These are phyloP conservation scores for Encarsia formosa DNA, from an alignment of 2,888 invertebrate genomes.

Conservation along the genomic window DNA sequence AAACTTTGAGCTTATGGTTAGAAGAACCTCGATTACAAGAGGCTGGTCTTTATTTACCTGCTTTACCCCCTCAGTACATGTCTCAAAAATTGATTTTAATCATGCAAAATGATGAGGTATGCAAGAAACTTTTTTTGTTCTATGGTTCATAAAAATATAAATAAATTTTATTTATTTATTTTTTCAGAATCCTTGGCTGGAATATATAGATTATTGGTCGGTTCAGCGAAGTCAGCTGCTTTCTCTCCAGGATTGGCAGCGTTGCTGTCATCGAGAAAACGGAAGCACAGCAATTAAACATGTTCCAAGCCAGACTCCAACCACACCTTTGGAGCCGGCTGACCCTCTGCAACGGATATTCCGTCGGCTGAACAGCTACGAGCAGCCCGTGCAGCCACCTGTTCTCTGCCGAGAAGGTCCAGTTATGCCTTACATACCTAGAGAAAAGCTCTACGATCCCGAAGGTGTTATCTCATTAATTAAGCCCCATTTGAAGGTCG, in stretches of 20 bases:
- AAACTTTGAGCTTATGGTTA: conserved; percentile 69
- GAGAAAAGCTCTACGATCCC: conserved; percentile 49
- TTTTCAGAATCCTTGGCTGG: conserved; percentile 61
- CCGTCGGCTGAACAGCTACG: conserved; percentile 61
- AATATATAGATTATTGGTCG: conserved; percentile 60
- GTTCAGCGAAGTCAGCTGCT: conserved; percentile 56
- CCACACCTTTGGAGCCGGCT: conserved; percentile 34
- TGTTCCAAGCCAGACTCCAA: conserved; percentile 30
- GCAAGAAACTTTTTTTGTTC: too few species aligned
- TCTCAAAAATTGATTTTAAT: conserved; percentile 61
- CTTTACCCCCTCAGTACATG: conserved; percentile 71
- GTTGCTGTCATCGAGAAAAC: conserved; percentile 21
- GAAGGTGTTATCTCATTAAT: conserved; percentile 50
- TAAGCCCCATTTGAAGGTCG: conserved; percentile 51
- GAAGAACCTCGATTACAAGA: conserved; percentile 74
- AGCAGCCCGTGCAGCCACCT: conserved; percentile 60
- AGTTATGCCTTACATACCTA: conserved; percentile 50
- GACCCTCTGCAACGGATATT: conserved; percentile 59
- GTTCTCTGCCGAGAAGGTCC: conserved; percentile 51
- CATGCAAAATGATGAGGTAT: conserved; percentile 59
- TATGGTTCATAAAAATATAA: too few species aligned
- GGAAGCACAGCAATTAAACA: background rate
- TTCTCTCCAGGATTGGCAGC: conserved; percentile 57
- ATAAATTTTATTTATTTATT: too few species aligned
- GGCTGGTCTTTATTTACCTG: conserved; percentile 61